Conservation (phyloP, 2,888 invertebrate species). For the Amblyteles armatorius region DNA sequence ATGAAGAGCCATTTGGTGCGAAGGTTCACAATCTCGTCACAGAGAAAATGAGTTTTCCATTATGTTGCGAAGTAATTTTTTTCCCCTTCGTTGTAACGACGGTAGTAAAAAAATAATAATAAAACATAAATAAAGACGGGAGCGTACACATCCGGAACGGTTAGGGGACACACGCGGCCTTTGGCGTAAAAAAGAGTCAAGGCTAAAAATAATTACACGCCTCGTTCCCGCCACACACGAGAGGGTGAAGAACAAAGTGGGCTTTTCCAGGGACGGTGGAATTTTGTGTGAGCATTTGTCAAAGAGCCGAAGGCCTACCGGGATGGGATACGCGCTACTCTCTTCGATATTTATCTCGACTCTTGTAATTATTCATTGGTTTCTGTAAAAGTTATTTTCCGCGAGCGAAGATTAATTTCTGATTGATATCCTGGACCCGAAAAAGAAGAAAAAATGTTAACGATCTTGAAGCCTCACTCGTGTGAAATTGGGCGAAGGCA, state of each 20-base stretch:
- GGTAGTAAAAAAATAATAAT: neutral
- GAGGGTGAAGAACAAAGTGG: slow-evolving; percentile 26
- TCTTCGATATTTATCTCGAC: neutral
- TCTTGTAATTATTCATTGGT: neutral
- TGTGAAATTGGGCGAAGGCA: neutral
- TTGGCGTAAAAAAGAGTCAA: slow-evolving; percentile 41
- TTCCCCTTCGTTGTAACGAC: neutral
- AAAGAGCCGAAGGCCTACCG: slow-evolving; percentile 3
- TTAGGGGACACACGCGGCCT: neutral
- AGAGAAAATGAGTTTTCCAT: slow-evolving; percentile 5
- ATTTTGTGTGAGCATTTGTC: slow-evolving; percentile 14
- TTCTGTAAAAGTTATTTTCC: neutral
- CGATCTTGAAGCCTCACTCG: too few relatives aligned
- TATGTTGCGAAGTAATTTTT: neutral
- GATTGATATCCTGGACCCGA: neutral
- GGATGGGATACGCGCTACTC: too few relatives aligned
- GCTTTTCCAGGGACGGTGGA: slow-evolving; percentile 8
- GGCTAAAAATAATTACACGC: slow-evolving; percentile 56
- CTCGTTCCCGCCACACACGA: slow-evolving; percentile 9
- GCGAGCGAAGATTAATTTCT: neutral
- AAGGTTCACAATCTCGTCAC: neutral
- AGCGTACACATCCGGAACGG: neutral
- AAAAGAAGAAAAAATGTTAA: neutral
- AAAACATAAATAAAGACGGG: neutral
- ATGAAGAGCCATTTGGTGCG: neutral